Base-by-base conservation (phyloP, 2,113 vertebrate species). In the Microtus richardsoni region DNA sequence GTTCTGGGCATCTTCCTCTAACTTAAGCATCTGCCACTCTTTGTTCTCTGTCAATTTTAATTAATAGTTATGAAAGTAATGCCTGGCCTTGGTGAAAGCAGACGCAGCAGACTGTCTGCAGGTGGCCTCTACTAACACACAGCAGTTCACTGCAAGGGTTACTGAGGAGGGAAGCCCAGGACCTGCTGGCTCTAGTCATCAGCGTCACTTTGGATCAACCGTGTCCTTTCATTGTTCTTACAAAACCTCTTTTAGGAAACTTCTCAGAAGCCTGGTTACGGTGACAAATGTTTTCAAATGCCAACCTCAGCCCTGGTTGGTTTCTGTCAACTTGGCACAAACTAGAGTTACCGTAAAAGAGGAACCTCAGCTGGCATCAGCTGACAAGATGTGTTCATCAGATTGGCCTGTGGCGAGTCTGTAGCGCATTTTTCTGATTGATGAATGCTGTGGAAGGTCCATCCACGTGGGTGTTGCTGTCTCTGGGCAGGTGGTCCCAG, bases 131-230 rank as follows among this genome's bases (percentile, higher is more conserved):
- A 33, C 44, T 49, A 66, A 36, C 2, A 1, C n/a, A 17, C 4
- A 3, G 7, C 0, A 1, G 24, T 0, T 1, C 1, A 0, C 33
- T 2, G 10, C 24, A 21, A 39, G 64, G 74, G 19, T 21, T 33
- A 0, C 0, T 1, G 6, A 47, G 39, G n/a, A 77, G 44, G 5
- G 5, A 13, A 70, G 58, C 8, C 89, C 5, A 30, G 33, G 7
- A 8, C 6, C 44, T 88, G 89, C 11, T 22, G n/a, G 28, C 64
- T 9, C 16, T 30, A 66, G 54, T 75, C 49, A 39, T 24, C 24
- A 39, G 4, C 21, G 73, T 66, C 49, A 54, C 3, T 54, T 39
- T 54, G 26, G 87, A 22, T 21, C 58, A 58, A 58, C 66, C 52
- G 33, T 73, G 79, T 44, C 47, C 62, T 83, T 91, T 16, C 2